These are phyloP conservation scores for Macrobrachium nipponense DNA, from an alignment of 1,140 invertebrate species.

Conservation along the genomic window DNA sequence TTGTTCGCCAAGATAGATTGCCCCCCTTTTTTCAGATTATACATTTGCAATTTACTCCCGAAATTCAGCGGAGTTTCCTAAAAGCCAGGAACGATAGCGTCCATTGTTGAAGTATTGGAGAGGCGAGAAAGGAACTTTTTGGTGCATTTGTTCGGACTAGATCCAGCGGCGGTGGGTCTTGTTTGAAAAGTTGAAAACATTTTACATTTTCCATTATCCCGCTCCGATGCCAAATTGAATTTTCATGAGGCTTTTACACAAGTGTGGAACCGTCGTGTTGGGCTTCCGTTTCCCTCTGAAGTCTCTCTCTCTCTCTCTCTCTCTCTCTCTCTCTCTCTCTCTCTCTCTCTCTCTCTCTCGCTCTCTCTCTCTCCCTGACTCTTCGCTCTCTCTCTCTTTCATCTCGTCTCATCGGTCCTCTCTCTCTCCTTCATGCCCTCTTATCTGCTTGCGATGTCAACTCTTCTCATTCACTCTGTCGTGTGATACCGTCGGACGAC, in stretches of 20 bases:
- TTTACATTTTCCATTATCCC: constrained; percentile 61
- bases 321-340: not conserved
- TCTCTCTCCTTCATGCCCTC: too few relatives aligned
- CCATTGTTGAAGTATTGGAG: not conserved
- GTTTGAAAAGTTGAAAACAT: constrained; percentile 62
- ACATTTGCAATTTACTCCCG: not conserved
- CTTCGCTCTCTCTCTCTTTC: too few relatives aligned
- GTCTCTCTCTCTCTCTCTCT: not conserved
- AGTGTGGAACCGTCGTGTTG: constrained; percentile 47
- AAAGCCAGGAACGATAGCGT: too few relatives aligned
- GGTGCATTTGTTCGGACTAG: constrained; percentile 27
- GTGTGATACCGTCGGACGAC: too few relatives aligned
- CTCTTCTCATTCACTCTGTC: too few relatives aligned
- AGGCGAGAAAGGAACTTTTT: constrained; percentile 18
- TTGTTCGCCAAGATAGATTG: not conserved
- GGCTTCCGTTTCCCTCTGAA: constrained; percentile 16
- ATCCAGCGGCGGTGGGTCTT: constrained; percentile 51
- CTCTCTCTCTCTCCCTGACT: too few relatives aligned
- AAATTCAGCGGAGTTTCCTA: not conserved
- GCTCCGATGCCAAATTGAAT: constrained; percentile 58
- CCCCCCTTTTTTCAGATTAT: not conserved
- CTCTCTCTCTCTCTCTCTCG: not conserved
- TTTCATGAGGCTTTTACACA: constrained; percentile 61
- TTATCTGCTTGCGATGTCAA: too few relatives aligned
- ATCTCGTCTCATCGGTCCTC: too few relatives aligned